Conservation (phyloP, 2,797 vertebrate genomes). For the Scolopax rusticola region DNA sequence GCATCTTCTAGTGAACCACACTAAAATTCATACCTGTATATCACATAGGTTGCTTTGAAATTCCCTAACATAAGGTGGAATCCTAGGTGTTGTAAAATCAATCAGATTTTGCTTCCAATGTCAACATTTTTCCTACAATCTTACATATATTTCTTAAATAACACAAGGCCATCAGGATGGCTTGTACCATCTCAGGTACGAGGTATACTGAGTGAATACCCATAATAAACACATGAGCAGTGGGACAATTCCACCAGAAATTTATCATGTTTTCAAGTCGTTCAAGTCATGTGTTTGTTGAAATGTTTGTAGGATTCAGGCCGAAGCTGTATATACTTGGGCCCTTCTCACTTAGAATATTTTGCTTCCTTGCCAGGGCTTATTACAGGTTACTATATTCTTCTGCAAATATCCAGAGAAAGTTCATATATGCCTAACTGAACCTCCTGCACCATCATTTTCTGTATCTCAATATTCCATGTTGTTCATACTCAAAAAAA, state of each 20-base stretch:
- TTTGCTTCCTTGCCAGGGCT: not conserved
- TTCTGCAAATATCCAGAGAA: not conserved
- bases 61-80: not conserved
- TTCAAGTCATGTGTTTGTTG: not conserved
- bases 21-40: not conserved
- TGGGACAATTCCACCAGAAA: not conserved
- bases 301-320: not conserved
- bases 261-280: not conserved
- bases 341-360: not conserved
- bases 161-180: not conserved
- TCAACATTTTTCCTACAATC: not conserved
- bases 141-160: not conserved
- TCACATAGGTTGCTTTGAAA: not conserved
- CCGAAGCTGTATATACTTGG: not conserved
- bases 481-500: not conserved
- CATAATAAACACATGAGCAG: not conserved
- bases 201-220: not conserved
- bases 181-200: not conserved
- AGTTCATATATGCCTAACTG: not conserved
- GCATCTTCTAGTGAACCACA: not conserved
- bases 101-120: not conserved
- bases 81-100: not conserved
- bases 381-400: not conserved
- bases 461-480: not conserved
- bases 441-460: not conserved